Base-by-base conservation (phyloP, 2,888 invertebrate species). In the Morinoia aosen region DNA sequence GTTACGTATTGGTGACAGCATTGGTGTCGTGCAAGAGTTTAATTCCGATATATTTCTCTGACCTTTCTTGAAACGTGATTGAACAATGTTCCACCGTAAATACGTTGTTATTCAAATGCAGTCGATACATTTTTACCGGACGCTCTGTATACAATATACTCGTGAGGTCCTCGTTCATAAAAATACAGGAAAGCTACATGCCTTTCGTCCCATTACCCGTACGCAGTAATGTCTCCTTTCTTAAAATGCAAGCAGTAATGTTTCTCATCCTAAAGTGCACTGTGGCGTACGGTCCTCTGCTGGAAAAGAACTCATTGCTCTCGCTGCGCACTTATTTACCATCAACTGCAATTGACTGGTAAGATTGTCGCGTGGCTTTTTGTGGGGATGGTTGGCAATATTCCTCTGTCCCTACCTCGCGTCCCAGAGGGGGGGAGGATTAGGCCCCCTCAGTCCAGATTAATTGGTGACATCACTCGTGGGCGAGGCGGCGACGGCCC, bases 381-480 rank as follows among this genome's bases (percentile, higher is more conserved):
- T 33, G 76, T 25, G 76, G 25, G 25, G 76, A 25, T 10, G 25
- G 76, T 33, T 19, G 16, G 76, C 76, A 33, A 8, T 8, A 19
- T 48, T 48, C 76, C 19, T 8, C 76, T 8, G 16, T 33, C 25
- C 76, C 76, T 76, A 16, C 76, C 10, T 76, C 33, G 16, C 33
- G 19, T 16, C 76, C 76, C 76, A 33, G 76, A 10, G 33, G 76
- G 76, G 76, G 19, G 76, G 76, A 25, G 25, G 25, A 33, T 10
- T 25, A 16, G 76, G 25, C 76, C 33, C 76, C 76, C 25, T 76
- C 76, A 76, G 76, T 76, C 76, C 76, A 76, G 76, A 76, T 76
- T 76, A 76, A 76, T 76, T 76, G 76, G 76, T 76, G 76, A 76
- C 76, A 76, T 76, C 76, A 76, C 76, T 76, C 76, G 76, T 76